These are phyloP conservation scores for Paedocypris micromegethes DNA, from an alignment of 2,797 vertebrate species.

Conservation along the genomic window DNA sequence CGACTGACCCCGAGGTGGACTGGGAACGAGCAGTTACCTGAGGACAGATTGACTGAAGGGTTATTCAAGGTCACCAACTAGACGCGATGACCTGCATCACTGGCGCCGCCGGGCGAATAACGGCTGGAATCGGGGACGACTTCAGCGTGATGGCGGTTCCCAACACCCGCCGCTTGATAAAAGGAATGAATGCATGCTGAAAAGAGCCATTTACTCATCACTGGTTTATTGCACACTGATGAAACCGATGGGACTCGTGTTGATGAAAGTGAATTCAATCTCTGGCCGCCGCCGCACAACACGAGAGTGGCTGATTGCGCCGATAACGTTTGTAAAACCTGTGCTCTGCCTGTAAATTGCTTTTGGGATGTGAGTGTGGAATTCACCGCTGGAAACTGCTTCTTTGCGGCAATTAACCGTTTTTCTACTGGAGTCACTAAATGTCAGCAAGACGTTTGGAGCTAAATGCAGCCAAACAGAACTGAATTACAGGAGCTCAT, in stretches of 20 bases:
- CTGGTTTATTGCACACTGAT: slow-evolving; percentile 14
- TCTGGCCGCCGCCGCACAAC: slow-evolving; percentile 6
- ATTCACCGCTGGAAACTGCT: slow-evolving; percentile 5
- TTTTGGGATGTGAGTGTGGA: slow-evolving; percentile 18
- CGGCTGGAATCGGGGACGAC: too few relatives aligned
- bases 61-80: background rate
- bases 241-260: slow-evolving; percentile 20
- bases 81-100: background rate
- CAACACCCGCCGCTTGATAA: background rate
- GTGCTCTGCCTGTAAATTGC: slow-evolving; percentile 7
- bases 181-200: slow-evolving; percentile 1
- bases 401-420: slow-evolving; percentile 9
- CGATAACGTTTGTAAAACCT: slow-evolving; percentile 17
- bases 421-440: background rate
- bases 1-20: slow-evolving; percentile 14
- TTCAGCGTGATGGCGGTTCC: background rate
- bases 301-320: slow-evolving; percentile 19
- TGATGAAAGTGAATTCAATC: slow-evolving; percentile 28
- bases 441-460: background rate
- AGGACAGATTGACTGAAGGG: slow-evolving; percentile 7
- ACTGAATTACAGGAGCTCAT: too few relatives aligned
- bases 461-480: too few relatives aligned
- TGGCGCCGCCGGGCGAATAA: too few relatives aligned
- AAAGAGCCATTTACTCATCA: slow-evolving; percentile 20
- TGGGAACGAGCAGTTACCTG: background rate